These are phyloP conservation scores for Myotis pilosus DNA, from an alignment of 2,797 vertebrate species.

Conservation along the genomic window DNA sequence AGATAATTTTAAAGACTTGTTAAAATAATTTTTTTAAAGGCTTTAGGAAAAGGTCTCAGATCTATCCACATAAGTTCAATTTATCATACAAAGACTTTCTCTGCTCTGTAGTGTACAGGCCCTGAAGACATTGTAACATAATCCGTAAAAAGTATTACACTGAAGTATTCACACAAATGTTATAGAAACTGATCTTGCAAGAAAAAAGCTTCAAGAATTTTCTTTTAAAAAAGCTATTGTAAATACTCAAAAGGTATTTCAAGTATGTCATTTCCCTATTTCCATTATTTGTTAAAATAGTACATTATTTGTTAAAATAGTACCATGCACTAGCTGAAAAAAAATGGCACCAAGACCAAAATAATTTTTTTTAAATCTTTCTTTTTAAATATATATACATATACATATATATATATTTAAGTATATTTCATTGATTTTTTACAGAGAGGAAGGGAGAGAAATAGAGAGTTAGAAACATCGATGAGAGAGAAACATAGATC, in stretches of 20 bases:
- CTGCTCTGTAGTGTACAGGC: background rate
- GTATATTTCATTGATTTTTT: no score
- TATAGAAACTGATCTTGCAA: background rate
- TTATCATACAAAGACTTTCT: background rate
- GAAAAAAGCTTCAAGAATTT: conserved; percentile 38
- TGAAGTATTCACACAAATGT: background rate
- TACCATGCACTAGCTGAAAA: background rate
- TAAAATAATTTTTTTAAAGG: conserved; percentile 11
- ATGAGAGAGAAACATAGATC: no score
- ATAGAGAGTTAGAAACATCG: no score
- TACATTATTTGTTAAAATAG: conserved; percentile 5
- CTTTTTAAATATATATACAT: no score
- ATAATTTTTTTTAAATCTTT: no score
- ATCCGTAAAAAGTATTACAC: background rate
- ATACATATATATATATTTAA: no score
- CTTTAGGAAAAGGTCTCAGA: background rate
- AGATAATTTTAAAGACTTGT: background rate
- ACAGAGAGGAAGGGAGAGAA: no score
- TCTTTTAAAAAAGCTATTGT: background rate
- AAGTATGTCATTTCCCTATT: background rate
- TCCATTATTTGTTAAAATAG: conserved; percentile 19
- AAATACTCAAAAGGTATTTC: background rate
- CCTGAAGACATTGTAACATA: background rate
- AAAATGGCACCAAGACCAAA: background rate
- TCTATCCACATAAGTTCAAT: background rate